Conservation (phyloP, 2,797 vertebrate genomes). For the Tolypeutes matacus region DNA sequence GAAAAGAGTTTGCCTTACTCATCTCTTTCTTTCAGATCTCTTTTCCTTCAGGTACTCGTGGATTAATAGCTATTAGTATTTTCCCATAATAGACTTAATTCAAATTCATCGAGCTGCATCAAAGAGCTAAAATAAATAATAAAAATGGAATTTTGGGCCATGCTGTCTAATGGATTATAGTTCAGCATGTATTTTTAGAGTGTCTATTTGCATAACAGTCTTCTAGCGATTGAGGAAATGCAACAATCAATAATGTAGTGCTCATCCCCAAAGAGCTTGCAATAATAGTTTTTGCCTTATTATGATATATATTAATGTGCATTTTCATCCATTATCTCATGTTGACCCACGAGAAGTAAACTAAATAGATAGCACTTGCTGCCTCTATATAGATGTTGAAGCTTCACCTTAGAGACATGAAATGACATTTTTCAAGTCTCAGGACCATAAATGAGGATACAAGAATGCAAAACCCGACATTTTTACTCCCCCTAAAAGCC, state of each 20-base stretch:
- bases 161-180: background rate
- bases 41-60: background rate
- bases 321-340: conserved; percentile 5
- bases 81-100: background rate
- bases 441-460: background rate
- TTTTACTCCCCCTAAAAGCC: background rate
- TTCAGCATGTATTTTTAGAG: background rate
- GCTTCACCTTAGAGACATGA: background rate
- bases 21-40: background rate
- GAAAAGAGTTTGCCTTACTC: background rate
- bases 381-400: background rate
- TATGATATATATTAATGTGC: background rate
- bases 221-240: background rate
- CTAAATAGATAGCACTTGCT: background rate
- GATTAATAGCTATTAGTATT: background rate
- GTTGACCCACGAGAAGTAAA: background rate
- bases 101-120: background rate
- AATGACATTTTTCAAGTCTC: background rate
- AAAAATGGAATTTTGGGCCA: background rate
- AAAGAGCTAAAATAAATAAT: background rate
- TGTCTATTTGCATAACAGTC: background rate
- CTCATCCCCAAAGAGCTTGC: background rate
- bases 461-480: background rate
- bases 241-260: conserved; percentile 51
- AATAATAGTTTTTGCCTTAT: background rate